Conservation (phyloP, 2,113 vertebrate genomes). For the Cyprinodon variegatus region DNA sequence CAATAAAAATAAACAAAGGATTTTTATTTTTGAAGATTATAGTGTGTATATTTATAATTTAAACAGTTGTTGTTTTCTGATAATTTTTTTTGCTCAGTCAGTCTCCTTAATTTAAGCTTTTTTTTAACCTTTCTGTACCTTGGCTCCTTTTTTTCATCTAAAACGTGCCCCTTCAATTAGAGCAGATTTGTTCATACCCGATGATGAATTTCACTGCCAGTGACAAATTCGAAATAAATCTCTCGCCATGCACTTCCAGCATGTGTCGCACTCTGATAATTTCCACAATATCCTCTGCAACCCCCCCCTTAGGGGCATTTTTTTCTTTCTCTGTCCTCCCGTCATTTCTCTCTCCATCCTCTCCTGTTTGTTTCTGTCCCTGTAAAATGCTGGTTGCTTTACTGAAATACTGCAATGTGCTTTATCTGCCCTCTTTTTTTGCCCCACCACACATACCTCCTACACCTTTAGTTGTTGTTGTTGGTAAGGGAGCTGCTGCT, state of each 20-base stretch:
- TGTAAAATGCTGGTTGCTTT: slow-evolving; percentile 80
- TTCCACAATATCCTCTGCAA: slow-evolving; percentile 78
- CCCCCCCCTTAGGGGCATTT: slow-evolving; percentile 70
- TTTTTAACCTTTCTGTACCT: slow-evolving; percentile 1
- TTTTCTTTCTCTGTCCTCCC: slow-evolving; percentile 18
- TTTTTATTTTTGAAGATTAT: neutral
- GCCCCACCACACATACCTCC: neutral
- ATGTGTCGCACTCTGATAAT: slow-evolving; percentile 76
- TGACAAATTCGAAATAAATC: slow-evolving; percentile 77
- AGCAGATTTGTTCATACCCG: slow-evolving; percentile 42
- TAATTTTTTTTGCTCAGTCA: neutral
- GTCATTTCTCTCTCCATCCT: slow-evolving; percentile 58
- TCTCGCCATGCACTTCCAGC: slow-evolving; percentile 69
- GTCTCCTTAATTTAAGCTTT: neutral
- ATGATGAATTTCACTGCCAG: slow-evolving; percentile 75
- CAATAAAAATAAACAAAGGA: neutral
- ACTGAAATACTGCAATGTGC: slow-evolving; percentile 80
- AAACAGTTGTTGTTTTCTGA: neutral
- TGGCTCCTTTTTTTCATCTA: slow-evolving; percentile 11
- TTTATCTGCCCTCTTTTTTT: slow-evolving; percentile 67
- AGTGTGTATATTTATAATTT: neutral
- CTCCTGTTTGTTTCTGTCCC: slow-evolving; percentile 60
- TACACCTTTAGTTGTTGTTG: slow-evolving; percentile 60
- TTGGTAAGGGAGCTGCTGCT: slow-evolving; percentile 44
- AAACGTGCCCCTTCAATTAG: slow-evolving; percentile 53